phyloP scores from a whole-genome alignment of 2,888 invertebrate genomes.

The Patella ulyssiponensis region DNA sequence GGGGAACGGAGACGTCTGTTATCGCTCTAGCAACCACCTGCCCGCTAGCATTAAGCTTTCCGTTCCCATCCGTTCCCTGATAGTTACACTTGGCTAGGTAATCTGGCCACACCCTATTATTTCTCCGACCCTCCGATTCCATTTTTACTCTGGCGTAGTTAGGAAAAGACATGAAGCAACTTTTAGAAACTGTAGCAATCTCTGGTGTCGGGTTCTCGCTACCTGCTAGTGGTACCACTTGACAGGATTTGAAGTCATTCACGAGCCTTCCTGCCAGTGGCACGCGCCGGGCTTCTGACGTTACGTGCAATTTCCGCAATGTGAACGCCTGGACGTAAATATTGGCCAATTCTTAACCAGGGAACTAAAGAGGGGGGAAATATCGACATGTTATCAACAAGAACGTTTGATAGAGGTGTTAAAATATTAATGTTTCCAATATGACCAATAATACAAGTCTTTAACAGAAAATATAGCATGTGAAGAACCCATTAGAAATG shows the following conservation, averaged over 20 bases:
- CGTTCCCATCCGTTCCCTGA: neutral
- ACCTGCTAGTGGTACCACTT: conserved; percentile 7
- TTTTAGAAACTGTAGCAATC: too few relatives aligned
- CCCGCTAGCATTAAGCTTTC: neutral
- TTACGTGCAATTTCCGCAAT: conserved; percentile 3
- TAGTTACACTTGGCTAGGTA: neutral
- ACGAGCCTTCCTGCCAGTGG: conserved; percentile 16
- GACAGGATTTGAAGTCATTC: conserved; percentile 20
- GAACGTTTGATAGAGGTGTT: neutral
- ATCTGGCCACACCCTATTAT: conserved; percentile 14
- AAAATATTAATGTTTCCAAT: neutral
- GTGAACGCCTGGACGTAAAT: neutral
- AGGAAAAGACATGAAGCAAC: conserved; percentile 14
- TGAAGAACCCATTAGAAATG: too few relatives aligned
- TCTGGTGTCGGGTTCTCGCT: neutral
- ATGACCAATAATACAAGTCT: neutral
- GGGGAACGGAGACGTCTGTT: conserved; percentile 14
- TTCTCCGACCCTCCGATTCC: conserved; percentile 24
- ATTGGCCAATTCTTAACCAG: neutral
- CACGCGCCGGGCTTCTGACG: conserved; percentile 16
- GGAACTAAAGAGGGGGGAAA: neutral
- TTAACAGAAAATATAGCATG: too few relatives aligned
- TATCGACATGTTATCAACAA: conserved; percentile 2
- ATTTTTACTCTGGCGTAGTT: conserved; percentile 32
- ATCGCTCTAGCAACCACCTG: conserved; percentile 11